phyloP scores from a whole-genome alignment of 2,113 vertebrate genomes.

The Crotalus helleri region DNA sequence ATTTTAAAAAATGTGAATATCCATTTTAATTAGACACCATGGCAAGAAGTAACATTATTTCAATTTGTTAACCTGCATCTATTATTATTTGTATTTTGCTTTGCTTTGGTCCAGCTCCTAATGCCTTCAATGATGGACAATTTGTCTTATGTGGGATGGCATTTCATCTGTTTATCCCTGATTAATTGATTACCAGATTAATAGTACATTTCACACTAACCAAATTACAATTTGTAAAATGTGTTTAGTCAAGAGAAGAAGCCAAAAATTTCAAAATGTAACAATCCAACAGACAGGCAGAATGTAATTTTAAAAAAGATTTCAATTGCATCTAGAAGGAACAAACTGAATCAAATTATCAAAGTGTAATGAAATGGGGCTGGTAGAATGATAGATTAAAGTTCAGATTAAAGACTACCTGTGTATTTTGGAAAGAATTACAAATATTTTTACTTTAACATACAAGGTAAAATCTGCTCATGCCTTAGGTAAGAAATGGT shows the following conservation, averaged over 20 bases:
- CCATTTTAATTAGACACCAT: not conserved
- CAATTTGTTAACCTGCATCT: not conserved
- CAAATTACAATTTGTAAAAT: slow-evolving; percentile 28
- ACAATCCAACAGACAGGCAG: slow-evolving; percentile 43
- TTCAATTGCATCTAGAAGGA: slow-evolving; percentile 57
- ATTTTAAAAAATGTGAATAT: not conserved
- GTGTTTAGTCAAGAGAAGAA: slow-evolving; percentile 29
- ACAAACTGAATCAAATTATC: slow-evolving; percentile 52
- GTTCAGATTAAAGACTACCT: slow-evolving; percentile 60
- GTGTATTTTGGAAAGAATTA: slow-evolving; percentile 46
- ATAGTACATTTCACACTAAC: slow-evolving; percentile 45
- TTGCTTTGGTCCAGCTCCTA: not conserved
- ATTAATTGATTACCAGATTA: slow-evolving; percentile 44
- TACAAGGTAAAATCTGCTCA: slow-evolving; percentile 31
- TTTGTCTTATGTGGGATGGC: not conserved
- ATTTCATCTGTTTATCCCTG: slow-evolving; percentile 29
- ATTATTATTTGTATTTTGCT: not conserved
- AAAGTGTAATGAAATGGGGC: slow-evolving; percentile 40
- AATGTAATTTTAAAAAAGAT: slow-evolving; percentile 45
- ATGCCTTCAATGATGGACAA: not conserved
- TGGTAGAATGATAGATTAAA: slow-evolving; percentile 50
- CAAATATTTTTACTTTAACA: slow-evolving; percentile 48
- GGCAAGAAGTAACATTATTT: not conserved
- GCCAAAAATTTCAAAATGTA: slow-evolving; percentile 48
- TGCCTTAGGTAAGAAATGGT: slow-evolving; percentile 20